A percentile compares a stretch with the other conserved stretches of the same genome.
Conservation (phyloP, 2,113 vertebrate species). For the Junco hyemalis region DNA sequence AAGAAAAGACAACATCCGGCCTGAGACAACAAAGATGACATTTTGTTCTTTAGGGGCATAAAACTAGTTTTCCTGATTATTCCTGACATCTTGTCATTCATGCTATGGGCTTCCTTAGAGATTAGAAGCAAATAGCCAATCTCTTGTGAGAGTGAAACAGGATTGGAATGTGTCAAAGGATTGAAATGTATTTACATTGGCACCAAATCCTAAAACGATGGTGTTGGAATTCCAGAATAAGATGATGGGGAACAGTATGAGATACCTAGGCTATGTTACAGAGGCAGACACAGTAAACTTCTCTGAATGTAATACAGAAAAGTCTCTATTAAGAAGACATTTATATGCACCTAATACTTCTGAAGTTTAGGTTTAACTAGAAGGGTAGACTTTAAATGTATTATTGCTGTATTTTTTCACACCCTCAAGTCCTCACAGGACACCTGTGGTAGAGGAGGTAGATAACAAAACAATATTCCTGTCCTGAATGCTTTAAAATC, state of each 20-base stretch:
- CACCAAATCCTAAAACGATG: neutral
- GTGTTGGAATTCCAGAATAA: neutral
- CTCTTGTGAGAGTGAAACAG: neutral
- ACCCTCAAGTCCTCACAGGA: neutral
- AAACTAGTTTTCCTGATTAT: conserved; percentile 6
- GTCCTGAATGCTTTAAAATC: neutral
- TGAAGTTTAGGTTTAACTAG: neutral
- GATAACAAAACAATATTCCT: neutral
- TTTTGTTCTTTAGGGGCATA: neutral
- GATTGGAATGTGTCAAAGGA: neutral
- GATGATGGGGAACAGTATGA: neutral
- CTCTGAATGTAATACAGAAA: neutral
- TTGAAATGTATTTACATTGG: neutral
- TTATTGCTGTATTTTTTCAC: neutral
- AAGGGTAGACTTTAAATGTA: neutral
- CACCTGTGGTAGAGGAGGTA: neutral
- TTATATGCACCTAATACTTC: neutral
- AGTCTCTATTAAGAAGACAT: neutral
- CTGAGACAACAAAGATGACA: neutral
- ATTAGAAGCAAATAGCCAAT: neutral
- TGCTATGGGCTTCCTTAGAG: neutral
- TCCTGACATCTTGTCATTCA: conserved; percentile 10
- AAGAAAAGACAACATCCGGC: neutral
- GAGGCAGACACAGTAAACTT: neutral
- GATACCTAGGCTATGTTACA: neutral